Evolutionary conservation across 2,797 vertebrate species (phyloP), one percentile per base, ranked within the genome.

Genomic region (Syndactyla subalaris): DNA sequence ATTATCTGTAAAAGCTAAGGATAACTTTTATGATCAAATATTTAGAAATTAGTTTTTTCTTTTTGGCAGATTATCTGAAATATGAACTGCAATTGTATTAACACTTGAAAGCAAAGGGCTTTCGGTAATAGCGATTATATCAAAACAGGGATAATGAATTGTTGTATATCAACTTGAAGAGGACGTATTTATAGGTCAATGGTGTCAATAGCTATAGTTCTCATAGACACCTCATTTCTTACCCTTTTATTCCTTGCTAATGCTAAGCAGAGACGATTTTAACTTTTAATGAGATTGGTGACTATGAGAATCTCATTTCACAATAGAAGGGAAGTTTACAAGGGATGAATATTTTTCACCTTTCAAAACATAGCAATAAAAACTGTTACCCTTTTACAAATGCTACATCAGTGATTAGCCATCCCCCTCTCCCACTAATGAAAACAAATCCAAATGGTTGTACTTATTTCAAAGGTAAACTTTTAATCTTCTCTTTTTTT

Each of bases 1-100:
- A 98, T 98, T 98, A 98, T 97, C 97, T 97, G 87, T 95, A 96
- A 97, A 98, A 97, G 96, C 97, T 78, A 89, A 96, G 89, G 95
- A 98, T 95, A 98, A 98, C 97, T 98, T 98, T 98, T 96, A 98
- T 97, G 97, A 98, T 98, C 96, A 98, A 98, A 98, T 98, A 97
- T 98, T 98, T 98, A 98, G 98, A 98, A 98, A 98, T 98, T 95
- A 97, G 91, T 95, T 98, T 98, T 94, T 97, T 93, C 95, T 97
- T 92, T 95, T 97, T 96, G 96, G 92, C 92, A 97, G 97, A 97
- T 97, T 97, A 97, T 97, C 96, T 97, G 95, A 97, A 97, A 97
- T 98, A 96, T 97, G 97, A 98, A 97, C 96, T 97, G 96, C 96
- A 97, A 71, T 98, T 95, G 27, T 97, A 97, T 97, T 97, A 98